Base-by-base conservation (phyloP, 1,140 invertebrate species). In the Chionoecetes opilio region DNA sequence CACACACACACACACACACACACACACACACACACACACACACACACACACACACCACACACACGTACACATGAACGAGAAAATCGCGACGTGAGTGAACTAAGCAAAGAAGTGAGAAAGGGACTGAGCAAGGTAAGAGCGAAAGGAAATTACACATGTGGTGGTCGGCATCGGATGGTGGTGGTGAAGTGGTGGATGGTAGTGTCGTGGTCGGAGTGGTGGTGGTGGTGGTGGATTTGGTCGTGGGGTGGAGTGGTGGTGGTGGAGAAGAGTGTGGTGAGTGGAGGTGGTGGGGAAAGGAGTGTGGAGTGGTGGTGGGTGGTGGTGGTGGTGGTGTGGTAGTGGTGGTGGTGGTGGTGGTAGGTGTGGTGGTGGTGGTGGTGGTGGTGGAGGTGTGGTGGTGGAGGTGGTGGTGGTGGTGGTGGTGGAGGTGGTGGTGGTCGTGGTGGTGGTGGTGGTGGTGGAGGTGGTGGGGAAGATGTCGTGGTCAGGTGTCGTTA, bases 1-100 rank as follows among this genome's bases (percentile, higher is more conserved):
- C 63, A 75, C 63, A 75, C 63, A 75, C 63, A 75, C 63, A 75
- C 63, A 75, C 63, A 75, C 63, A 75, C 63, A 75, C 63, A n/a
- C 63, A n/a, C 63, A 75, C 63, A 75, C 63, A n/a, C n/a, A n/a
- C 21, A 75, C 21, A 75, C n/a, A 75, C 63, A 53, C 46, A 53
- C 46, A 53, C 46, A 53, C 46, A 53, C 46, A 53, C 46, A 53
- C 46, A 53, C 46, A 53, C 41, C 46, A 53, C 46, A 53, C 46
- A 53, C 46, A 53, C 46, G 21, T 17, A 53, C 46, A 17, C 2
- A 11, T 0, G 46, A 17, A 53, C 11, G 8, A 53, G 21, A 53
- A 53, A 53, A 9, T 17, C 2, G 46, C 11, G 46, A 53, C 46
- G 46, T 53, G 46, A 53, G 46, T 53, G 46, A 14, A 11, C n/a